Evolutionary conservation across 2,113 vertebrate species (phyloP).

Genomic region (Galeopterus variegatus): DNA sequence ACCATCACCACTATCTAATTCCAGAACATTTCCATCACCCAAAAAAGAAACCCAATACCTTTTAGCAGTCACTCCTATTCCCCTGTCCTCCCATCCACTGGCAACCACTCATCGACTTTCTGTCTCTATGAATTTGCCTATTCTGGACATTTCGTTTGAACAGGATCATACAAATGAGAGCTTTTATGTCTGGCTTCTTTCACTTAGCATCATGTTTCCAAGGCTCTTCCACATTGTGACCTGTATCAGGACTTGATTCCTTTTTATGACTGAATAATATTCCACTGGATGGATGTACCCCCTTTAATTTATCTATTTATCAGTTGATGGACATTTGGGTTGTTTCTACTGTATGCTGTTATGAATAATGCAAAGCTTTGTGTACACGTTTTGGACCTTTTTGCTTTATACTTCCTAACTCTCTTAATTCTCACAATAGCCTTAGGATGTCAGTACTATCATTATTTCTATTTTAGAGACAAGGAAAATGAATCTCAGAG

Average conservation of each 20-base stretch:
- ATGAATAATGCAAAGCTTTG: too few species aligned
- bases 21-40: neutral
- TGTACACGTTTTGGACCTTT: neutral
- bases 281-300: rapidly evolving
- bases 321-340: neutral
- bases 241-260: neutral
- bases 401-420: neutral
- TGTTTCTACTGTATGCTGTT: neutral
- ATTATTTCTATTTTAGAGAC: neutral
- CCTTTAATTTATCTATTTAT: neutral
- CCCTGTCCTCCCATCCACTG: neutral
- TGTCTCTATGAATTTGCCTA: neutral
- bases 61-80: neutral
- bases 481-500: neutral
- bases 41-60: neutral
- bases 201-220: neutral
- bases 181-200: neutral
- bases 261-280: neutral
- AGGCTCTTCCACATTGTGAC: rapidly evolving
- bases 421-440: neutral
- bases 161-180: too few species aligned
- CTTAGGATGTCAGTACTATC: neutral
- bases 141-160: neutral
- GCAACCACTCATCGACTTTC: neutral
- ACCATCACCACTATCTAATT: neutral